Evolutionary conservation across 2,113 vertebrate genomes (phyloP).

Genomic region (Amphiprion percula): DNA sequence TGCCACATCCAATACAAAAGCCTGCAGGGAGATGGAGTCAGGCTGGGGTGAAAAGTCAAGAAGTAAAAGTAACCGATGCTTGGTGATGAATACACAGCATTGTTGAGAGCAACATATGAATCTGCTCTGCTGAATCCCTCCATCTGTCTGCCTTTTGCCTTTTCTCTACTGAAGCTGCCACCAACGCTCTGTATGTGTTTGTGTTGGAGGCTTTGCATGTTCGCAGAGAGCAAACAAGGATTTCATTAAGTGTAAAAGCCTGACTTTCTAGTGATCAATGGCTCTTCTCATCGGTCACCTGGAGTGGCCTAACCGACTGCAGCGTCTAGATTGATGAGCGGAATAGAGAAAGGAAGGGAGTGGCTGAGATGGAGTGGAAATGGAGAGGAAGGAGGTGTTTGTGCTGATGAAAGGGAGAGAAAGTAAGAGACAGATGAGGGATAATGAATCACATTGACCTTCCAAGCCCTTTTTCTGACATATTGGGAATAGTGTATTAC

Average conservation of each 20-base stretch:
- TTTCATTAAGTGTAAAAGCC: conserved; percentile 67
- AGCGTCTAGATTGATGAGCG: conserved; percentile 50
- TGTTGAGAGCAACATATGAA: conserved; percentile 9
- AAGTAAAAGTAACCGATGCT: conserved; percentile 39
- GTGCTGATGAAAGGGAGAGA: conserved; percentile 45
- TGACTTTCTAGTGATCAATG: conserved; percentile 58
- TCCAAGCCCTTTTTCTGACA: neutral
- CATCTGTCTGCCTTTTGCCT: conserved; percentile 42
- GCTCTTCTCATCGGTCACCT: conserved; percentile 56
- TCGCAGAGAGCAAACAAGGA: conserved; percentile 14
- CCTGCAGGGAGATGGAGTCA: conserved; percentile 7
- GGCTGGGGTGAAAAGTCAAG: conserved; percentile 7
- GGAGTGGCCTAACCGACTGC: conserved; percentile 40
- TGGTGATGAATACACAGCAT: conserved; percentile 6
- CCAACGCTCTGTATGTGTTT: conserved; percentile 7
- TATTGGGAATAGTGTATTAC: neutral
- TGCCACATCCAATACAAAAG: neutral
- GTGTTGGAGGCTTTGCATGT: conserved; percentile 29
- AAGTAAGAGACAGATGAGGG: conserved; percentile 22
- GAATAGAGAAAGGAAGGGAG: conserved; percentile 19
- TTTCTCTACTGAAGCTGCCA: conserved; percentile 8
- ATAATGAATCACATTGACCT: conserved; percentile 40
- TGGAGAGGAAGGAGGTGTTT: conserved; percentile 24
- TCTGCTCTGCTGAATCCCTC: conserved; percentile 36
- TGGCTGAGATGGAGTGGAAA: conserved; percentile 46